phyloP scores from a whole-genome alignment of 2,113 vertebrate genomes.

The Centrocercus urophasianus region DNA sequence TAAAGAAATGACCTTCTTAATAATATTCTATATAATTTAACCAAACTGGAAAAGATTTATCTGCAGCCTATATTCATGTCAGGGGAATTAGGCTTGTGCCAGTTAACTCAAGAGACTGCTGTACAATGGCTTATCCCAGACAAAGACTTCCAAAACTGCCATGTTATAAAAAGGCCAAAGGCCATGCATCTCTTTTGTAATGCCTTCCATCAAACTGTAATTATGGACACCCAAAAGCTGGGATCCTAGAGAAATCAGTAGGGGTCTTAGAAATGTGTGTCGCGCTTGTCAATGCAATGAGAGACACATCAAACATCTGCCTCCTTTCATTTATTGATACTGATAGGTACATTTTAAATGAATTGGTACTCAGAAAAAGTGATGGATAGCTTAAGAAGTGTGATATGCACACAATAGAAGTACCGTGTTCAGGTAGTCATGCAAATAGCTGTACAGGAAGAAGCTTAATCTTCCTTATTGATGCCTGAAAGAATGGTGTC shows the following conservation, averaged over 20 bases:
- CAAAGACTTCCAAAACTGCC: constrained; percentile 56
- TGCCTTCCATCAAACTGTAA: constrained; percentile 50
- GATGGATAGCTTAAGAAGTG: constrained; percentile 67
- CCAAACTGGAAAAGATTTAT: background rate
- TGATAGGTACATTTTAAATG: constrained; percentile 72
- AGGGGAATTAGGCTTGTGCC: constrained; percentile 30
- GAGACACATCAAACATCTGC: constrained; percentile 67
- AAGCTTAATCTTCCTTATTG: constrained; percentile 45
- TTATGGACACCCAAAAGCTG: constrained; percentile 57
- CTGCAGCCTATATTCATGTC: constrained; percentile 1
- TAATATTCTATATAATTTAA: constrained; percentile 1
- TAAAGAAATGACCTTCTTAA: background rate
- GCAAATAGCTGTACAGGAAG: constrained; percentile 42
- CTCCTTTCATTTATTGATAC: constrained; percentile 77
- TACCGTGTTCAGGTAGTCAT: background rate
- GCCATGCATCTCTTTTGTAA: constrained; percentile 28
- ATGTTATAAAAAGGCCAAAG: constrained; percentile 48
- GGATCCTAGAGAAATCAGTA: constrained; percentile 45
- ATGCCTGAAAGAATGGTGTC: constrained; percentile 29
- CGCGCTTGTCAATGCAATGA: constrained; percentile 66
- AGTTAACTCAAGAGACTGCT: constrained; percentile 39
- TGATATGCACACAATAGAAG: constrained; percentile 40
- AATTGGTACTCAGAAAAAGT: constrained; percentile 67
- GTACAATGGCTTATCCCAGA: constrained; percentile 29
- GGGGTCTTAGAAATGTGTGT: constrained; percentile 54